Evolutionary conservation across 2,113 vertebrate genomes (phyloP).

Genomic region (Indicator indicator): DNA sequence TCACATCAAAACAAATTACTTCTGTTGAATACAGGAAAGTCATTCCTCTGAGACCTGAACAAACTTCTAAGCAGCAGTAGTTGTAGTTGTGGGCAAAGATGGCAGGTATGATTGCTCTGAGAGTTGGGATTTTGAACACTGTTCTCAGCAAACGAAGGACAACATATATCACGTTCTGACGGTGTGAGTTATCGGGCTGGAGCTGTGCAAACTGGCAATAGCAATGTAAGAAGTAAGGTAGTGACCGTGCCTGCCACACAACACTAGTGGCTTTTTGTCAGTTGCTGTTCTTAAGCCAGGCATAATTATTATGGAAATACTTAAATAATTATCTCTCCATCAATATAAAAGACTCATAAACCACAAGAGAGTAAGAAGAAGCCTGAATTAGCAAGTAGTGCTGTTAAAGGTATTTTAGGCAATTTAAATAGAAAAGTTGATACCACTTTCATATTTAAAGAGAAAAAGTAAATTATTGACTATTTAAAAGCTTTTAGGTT

Average conservation of each 20-base stretch:
- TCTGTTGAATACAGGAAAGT: background rate
- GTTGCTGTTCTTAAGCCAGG: background rate
- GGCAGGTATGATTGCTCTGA: background rate
- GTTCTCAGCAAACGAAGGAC: background rate
- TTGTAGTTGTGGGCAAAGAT: background rate
- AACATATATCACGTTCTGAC: background rate
- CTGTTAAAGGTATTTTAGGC: background rate
- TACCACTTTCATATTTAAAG: background rate
- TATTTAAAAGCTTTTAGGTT: background rate
- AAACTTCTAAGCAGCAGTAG: background rate
- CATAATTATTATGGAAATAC: background rate
- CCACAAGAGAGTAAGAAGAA: background rate
- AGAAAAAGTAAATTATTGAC: background rate
- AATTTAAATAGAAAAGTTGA: background rate
- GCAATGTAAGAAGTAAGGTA: background rate
- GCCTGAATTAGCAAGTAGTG: background rate
- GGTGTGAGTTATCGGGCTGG: background rate
- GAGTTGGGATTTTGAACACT: background rate
- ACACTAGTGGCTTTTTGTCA: background rate
- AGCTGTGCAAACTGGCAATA: background rate
- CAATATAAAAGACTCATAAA: background rate
- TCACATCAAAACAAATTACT: background rate
- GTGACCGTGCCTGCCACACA: background rate
- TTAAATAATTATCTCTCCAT: background rate
- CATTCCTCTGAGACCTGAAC: background rate